Conservation (phyloP, 2,113 vertebrate genomes). For the Conger conger region DNA sequence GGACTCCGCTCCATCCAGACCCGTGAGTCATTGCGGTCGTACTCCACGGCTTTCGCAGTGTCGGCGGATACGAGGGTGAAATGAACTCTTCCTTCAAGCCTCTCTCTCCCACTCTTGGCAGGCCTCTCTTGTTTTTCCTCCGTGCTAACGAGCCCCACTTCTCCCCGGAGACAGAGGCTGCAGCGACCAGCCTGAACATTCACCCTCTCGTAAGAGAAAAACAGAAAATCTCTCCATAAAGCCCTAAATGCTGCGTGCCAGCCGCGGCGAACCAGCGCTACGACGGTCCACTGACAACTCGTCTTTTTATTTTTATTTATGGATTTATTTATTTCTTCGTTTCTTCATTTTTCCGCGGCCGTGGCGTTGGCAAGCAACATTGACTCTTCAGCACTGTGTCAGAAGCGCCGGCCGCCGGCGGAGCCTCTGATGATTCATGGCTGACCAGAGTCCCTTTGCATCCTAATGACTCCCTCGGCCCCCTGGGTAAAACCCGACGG, state of each 20-base stretch:
- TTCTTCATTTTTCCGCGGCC: neutral
- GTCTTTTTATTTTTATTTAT: neutral
- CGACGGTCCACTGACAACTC: neutral
- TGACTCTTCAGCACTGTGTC: conserved; percentile 6
- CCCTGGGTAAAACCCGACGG: neutral
- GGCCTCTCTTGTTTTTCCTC: conserved; percentile 50
- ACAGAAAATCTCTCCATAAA: neutral
- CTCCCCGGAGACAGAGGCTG: too few relatives aligned
- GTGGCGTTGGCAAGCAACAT: conserved; percentile 12
- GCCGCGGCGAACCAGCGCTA: neutral
- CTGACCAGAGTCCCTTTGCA: neutral
- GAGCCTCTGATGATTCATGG: conserved; percentile 3
- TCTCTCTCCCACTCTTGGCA: conserved; percentile 56
- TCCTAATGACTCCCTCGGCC: neutral
- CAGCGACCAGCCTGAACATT: neutral
- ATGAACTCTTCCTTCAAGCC: conserved; percentile 52
- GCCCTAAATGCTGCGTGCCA: neutral
- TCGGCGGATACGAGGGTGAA: conserved; percentile 58
- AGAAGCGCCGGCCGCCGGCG: neutral
- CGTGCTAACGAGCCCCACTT: conserved; percentile 31
- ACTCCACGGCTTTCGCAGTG: conserved; percentile 67
- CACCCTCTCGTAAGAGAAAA: neutral
- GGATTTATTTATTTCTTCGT: neutral
- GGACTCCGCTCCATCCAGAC: conserved; percentile 48
- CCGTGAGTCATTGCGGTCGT: conserved; percentile 60